phyloP scores from a whole-genome alignment of 92 coral and sea anemone genomes.

The Scolanthus callimorphus region DNA sequence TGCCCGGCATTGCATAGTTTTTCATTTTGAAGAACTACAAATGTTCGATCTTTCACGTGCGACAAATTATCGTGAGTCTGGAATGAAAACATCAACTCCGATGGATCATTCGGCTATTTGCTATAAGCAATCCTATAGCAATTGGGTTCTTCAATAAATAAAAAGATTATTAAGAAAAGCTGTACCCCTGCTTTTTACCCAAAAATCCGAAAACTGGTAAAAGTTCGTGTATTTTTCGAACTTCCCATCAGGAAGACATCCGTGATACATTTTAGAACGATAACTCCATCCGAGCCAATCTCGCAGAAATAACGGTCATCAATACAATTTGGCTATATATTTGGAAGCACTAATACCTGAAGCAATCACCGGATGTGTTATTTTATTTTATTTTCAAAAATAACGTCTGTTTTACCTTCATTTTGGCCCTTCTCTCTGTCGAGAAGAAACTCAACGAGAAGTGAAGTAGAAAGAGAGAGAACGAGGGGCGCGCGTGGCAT shows the following conservation, averaged over 20 bases:
- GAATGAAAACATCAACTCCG: too few species aligned
- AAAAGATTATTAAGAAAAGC: too few species aligned
- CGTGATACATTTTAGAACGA: neutral
- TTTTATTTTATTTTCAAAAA: neutral
- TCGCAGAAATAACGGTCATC: slow-evolving; percentile 9
- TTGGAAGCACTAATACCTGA: neutral
- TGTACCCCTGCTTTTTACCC: too few species aligned
- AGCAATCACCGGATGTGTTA: neutral
- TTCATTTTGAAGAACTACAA: too few species aligned
- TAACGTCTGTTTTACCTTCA: slow-evolving; percentile 57
- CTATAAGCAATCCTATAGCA: too few species aligned
- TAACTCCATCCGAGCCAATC: neutral
- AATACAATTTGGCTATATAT: neutral
- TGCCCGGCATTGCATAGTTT: too few species aligned
- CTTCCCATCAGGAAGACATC: neutral
- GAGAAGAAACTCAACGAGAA: slow-evolving; percentile 78
- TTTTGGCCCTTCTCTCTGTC: slow-evolving; percentile 48
- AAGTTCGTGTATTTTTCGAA: too few species aligned
- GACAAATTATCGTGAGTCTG: too few species aligned
- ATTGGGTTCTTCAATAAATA: too few species aligned
- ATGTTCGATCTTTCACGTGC: too few species aligned
- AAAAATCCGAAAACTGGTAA: too few species aligned
- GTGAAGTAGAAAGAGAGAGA: slow-evolving; percentile 79
- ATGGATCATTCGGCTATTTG: too few species aligned
- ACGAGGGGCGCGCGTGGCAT: slow-evolving; percentile 41